Percentiles rank a stretch among this genome's conserved stretches.
Conservation (phyloP, 2,113 vertebrate genomes). For the Zingel zingel region DNA sequence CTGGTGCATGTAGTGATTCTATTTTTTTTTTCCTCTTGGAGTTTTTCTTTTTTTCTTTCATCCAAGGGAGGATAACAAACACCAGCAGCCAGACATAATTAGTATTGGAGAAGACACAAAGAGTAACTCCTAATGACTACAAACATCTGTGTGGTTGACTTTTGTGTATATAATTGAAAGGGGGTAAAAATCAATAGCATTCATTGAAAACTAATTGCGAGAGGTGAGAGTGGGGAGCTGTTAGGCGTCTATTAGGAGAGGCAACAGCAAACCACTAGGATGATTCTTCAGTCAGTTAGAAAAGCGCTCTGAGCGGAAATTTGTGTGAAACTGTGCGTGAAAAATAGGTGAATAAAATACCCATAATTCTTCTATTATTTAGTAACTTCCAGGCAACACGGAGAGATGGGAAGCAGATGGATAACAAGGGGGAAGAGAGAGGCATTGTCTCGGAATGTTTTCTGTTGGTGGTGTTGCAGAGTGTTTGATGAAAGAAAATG, state of each 20-base stretch:
- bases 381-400: slow-evolving; percentile 74
- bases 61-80: slow-evolving; percentile 70
- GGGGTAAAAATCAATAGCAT: slow-evolving; percentile 83
- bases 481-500: neutral
- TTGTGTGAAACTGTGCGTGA: slow-evolving; percentile 85
- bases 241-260: slow-evolving; percentile 74
- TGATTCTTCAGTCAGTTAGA: slow-evolving; percentile 78
- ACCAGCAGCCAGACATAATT: slow-evolving; percentile 84
- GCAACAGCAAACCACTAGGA: slow-evolving; percentile 57
- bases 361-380: slow-evolving; percentile 85
- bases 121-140: slow-evolving; percentile 83
- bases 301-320: slow-evolving; percentile 80
- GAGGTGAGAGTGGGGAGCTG: slow-evolving; percentile 63
- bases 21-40: slow-evolving; percentile 70
- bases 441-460: slow-evolving; percentile 37
- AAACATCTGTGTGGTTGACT: slow-evolving; percentile 83
- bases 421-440: slow-evolving; percentile 27
- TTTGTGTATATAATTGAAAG: slow-evolving; percentile 85
- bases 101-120: slow-evolving; percentile 86
- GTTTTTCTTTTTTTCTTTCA: slow-evolving; percentile 57
- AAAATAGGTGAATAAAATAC: slow-evolving; percentile 82
- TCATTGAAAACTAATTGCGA: slow-evolving; percentile 86
- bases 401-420: slow-evolving; percentile 70
- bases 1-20: slow-evolving; percentile 83
- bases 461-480: slow-evolving; percentile 26